A percentile compares a stretch with the other conserved stretches of the same genome.
Conservation (phyloP, 2,888 invertebrate species). For the Emmelina monodactyla region DNA sequence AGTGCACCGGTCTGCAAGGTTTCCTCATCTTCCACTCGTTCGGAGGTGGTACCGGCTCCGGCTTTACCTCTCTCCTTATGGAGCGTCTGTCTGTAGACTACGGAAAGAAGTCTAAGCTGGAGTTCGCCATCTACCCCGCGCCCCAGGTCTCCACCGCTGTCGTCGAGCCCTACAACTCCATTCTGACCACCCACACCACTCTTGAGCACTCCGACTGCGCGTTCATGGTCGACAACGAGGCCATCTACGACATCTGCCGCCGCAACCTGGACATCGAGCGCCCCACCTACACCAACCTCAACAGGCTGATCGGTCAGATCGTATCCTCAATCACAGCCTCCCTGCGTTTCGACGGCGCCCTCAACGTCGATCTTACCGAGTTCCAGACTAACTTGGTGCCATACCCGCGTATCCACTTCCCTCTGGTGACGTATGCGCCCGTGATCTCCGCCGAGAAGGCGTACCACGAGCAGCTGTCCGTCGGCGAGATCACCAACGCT, state of each 20-base stretch:
- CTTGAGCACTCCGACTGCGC: constrained; percentile 95
- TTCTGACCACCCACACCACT: constrained; percentile 95
- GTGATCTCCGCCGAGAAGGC: constrained; percentile 95
- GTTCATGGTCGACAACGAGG: constrained; percentile 94
- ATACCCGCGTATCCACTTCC: constrained; percentile 96
- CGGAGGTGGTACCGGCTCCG: constrained; percentile 93
- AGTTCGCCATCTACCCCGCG: constrained; percentile 96
- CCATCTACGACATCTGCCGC: constrained; percentile 91
- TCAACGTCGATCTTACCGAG: constrained; percentile 93
- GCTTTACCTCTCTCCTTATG: constrained; percentile 97
- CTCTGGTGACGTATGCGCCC: constrained; percentile 89
- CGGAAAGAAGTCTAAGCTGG: constrained; percentile 94
- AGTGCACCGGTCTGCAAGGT: constrained; percentile 91
- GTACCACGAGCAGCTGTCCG: constrained; percentile 91
- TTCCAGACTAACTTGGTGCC: constrained; percentile 96
- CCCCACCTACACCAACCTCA: constrained; percentile 96
- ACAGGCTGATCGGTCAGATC: constrained; percentile 94
- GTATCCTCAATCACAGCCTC: constrained; percentile 94
- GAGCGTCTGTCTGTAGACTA: constrained; percentile 95
- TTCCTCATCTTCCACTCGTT: constrained; percentile 97
- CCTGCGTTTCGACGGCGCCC: constrained; percentile 90
- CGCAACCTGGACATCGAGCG: constrained; percentile 95
- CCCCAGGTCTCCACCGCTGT: constrained; percentile 90
- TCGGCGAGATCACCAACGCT: constrained; percentile 92
- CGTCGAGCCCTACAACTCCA: constrained; percentile 98